Evolutionary conservation across 2,113 vertebrate species (phyloP).

Genomic region (Hiodon alosoides): DNA sequence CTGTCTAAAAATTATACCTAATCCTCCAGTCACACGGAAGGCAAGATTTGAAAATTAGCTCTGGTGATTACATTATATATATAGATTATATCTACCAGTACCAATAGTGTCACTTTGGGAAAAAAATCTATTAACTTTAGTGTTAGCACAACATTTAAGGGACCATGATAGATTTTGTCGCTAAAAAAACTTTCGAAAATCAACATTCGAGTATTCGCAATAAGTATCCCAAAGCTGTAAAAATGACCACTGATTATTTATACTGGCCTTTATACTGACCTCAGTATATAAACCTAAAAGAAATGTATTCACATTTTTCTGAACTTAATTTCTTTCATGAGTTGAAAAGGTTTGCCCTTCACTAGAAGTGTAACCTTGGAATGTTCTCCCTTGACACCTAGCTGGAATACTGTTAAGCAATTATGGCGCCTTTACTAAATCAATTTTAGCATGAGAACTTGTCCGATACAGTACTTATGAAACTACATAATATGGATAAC

Average conservation of each 20-base stretch:
- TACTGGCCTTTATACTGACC: constrained; percentile 58
- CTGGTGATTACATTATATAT: not conserved
- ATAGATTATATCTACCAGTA: not conserved
- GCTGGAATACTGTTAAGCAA: not conserved
- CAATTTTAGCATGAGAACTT: too few relatives aligned
- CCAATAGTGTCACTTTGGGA: too few relatives aligned
- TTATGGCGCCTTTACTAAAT: not conserved
- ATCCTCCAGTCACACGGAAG: too few relatives aligned
- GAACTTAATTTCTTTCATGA: constrained; percentile 30
- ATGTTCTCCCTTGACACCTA: not conserved
- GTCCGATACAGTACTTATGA: too few relatives aligned
- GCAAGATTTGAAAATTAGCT: not conserved
- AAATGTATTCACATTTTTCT: constrained; percentile 35
- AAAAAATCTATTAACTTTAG: too few relatives aligned
- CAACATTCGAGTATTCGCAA: constrained; percentile 51
- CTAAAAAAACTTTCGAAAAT: constrained; percentile 39
- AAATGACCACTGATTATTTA: constrained; percentile 60
- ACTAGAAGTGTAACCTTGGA: not conserved
- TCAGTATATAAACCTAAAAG: constrained; percentile 45
- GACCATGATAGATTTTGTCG: constrained; percentile 31
- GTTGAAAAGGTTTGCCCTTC: constrained; percentile 22
- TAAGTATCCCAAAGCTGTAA: constrained; percentile 51
- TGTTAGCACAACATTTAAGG: not conserved
- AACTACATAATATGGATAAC: too few relatives aligned
- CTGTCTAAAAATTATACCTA: not conserved